A percentile compares a stretch with the other conserved stretches of the same genome.
phyloP scores from a whole-genome alignment of 2,797 vertebrate genomes.

The Poeciliopsis infans region DNA sequence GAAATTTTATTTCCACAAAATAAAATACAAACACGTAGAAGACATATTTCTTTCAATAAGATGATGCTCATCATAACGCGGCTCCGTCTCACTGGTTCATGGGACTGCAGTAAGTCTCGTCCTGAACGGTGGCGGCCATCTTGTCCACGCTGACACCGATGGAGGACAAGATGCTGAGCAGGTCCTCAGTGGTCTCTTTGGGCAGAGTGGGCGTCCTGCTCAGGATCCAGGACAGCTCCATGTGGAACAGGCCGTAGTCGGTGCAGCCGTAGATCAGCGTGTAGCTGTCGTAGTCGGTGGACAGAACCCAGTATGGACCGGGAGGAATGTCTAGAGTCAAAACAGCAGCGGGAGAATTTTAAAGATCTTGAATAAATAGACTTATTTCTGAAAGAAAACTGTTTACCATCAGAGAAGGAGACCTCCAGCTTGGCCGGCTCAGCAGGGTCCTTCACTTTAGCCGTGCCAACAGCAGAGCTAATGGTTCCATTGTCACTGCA shows the following conservation, averaged over 20 bases:
- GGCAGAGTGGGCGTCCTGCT: conserved; percentile 60
- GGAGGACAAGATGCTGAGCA: conserved; percentile 55
- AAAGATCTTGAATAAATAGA: neutral
- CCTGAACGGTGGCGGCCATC: conserved; percentile 58
- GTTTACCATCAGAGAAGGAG: conserved; percentile 79
- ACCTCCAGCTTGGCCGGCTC: conserved; percentile 86
- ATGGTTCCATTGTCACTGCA: conserved; percentile 1
- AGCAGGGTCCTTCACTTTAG: conserved; percentile 69
- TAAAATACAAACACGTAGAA: neutral
- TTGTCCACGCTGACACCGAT: conserved; percentile 49
- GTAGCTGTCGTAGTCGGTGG: conserved; percentile 85
- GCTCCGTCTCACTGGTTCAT: conserved; percentile 30
- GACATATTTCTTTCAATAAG: neutral
- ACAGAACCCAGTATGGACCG: conserved; percentile 86
- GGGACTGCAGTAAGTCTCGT: conserved; percentile 47
- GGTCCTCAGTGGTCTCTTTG: conserved; percentile 59
- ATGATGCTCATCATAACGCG: neutral
- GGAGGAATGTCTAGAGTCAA: conserved; percentile 75
- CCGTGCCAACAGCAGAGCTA: conserved; percentile 61
- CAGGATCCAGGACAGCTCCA: conserved; percentile 84
- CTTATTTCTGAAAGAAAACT: neutral
- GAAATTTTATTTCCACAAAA: neutral
- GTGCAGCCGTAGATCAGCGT: conserved; percentile 87
- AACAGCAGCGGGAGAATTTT: too few species aligned
- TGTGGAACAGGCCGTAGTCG: conserved; percentile 68